A percentile compares a stretch with the other conserved stretches of the same genome.
These are phyloP conservation scores for Pangasius djambal DNA, from an alignment of 2,797 vertebrate genomes.

Conservation along the genomic window DNA sequence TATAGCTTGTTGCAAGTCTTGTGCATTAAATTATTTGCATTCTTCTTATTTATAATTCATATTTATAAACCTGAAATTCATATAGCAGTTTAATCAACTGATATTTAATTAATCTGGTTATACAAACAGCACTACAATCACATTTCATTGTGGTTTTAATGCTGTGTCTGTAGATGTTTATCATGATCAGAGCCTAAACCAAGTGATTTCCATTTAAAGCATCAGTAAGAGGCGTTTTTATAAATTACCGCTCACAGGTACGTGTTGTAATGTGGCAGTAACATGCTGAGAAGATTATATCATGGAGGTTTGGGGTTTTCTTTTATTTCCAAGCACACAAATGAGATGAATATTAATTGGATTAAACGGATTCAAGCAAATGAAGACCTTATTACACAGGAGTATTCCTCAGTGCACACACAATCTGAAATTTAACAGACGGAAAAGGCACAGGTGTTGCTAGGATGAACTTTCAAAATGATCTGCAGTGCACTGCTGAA, in stretches of 20 bases:
- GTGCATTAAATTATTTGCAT: background rate
- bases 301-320: background rate
- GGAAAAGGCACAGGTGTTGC: background rate
- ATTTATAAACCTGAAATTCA: background rate
- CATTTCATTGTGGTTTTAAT: background rate
- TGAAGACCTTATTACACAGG: background rate
- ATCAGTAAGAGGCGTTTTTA: background rate
- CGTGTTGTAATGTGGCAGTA: background rate
- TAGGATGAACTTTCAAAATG: background rate
- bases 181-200: background rate
- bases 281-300: background rate
- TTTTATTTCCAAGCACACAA: background rate
- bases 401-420: background rate
- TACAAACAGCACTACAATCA: background rate
- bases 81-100: background rate
- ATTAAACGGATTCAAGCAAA: background rate
- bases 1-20: background rate
- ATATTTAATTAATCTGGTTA: background rate
- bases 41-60: background rate
- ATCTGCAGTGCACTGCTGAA: background rate
- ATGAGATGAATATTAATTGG: background rate
- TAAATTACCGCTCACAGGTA: background rate
- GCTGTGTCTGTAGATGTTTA: background rate
- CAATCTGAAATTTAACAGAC: background rate
- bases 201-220: background rate